phyloP scores from a whole-genome alignment of 2,113 vertebrate genomes.

The Cyrtonyx montezumae region DNA sequence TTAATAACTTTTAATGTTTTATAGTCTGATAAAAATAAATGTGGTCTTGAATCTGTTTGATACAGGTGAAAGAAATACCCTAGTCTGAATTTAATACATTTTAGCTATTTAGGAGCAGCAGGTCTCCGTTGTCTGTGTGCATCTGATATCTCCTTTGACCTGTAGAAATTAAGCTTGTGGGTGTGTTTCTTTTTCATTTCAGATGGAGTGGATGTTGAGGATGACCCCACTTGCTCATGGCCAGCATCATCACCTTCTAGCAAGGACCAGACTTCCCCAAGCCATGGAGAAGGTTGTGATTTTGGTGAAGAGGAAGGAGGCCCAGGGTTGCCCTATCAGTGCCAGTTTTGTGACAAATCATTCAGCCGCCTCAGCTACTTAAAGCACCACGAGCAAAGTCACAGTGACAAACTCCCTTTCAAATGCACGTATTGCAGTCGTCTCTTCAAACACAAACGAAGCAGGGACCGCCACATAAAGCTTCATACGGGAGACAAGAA shows the following conservation, averaged over 20 bases:
- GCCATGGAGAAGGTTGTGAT: conserved; percentile 93
- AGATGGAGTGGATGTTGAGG: conserved; percentile 95
- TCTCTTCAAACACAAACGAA: conserved; percentile 98
- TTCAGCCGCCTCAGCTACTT: conserved; percentile 98
- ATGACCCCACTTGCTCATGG: conserved; percentile 97
- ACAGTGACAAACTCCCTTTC: conserved; percentile 97
- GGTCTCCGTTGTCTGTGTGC: fast-evolving
- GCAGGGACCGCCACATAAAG: conserved; percentile 96
- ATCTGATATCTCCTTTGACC: not conserved
- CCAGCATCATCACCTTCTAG: conserved; percentile 97
- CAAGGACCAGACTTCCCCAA: conserved; percentile 97
- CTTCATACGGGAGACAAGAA: conserved; percentile 98
- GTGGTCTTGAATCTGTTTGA: conserved; percentile 46
- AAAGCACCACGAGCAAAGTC: conserved; percentile 97
- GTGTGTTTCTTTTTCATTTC: conserved; percentile 57
- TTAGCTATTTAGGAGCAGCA: not conserved
- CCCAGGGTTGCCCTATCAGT: conserved; percentile 93
- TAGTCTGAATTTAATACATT: not conserved
- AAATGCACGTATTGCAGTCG: conserved; percentile 97
- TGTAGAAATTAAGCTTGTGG: not conserved
- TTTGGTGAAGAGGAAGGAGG: conserved; percentile 96
- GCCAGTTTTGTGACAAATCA: conserved; percentile 98
- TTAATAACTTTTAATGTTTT: conserved; percentile 76
- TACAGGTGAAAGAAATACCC: conserved; percentile 8
- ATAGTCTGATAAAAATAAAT: conserved; percentile 64